phyloP scores from a whole-genome alignment of 2,113 vertebrate species.

The Eurystomus gularis region DNA sequence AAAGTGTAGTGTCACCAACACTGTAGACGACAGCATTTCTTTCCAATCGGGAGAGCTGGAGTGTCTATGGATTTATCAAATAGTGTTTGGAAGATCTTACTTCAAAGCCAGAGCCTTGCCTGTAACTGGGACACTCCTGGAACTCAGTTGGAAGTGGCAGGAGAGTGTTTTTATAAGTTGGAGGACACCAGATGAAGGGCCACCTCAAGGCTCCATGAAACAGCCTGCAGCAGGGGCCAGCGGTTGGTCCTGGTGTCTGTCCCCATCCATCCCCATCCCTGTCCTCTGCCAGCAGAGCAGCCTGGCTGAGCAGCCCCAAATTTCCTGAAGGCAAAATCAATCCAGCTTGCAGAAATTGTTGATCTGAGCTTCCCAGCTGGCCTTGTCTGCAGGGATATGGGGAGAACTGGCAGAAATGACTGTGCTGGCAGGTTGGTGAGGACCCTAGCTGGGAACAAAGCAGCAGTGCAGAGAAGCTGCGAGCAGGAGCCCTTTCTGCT shows the following conservation, averaged over 20 bases:
- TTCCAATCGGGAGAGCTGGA: fast-evolving
- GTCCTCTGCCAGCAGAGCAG: not conserved
- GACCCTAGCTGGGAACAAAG: not conserved
- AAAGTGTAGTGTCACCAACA: not conserved
- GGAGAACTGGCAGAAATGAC: not conserved
- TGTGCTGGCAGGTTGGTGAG: not conserved
- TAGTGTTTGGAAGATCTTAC: fast-evolving
- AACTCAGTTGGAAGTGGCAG: not conserved
- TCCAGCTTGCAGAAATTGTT: not conserved
- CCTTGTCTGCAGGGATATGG: fast-evolving
- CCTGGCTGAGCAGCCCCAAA: fast-evolving
- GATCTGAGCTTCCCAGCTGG: not conserved
- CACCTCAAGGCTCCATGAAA: too few relatives aligned
- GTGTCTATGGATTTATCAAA: not conserved
- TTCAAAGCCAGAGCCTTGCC: not conserved
- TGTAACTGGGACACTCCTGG: not conserved
- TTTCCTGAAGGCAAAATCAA: not conserved
- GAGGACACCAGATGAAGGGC: not conserved
- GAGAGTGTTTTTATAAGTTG: not conserved
- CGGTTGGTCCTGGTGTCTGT: not conserved
- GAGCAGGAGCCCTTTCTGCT: not conserved
- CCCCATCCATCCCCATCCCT: not conserved
- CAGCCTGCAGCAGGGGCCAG: not conserved
- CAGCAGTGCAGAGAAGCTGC: not conserved
- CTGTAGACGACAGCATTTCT: not conserved